phyloP scores from a whole-genome alignment of 2,797 vertebrate species.

The Helicolenus hilgendorfi region DNA sequence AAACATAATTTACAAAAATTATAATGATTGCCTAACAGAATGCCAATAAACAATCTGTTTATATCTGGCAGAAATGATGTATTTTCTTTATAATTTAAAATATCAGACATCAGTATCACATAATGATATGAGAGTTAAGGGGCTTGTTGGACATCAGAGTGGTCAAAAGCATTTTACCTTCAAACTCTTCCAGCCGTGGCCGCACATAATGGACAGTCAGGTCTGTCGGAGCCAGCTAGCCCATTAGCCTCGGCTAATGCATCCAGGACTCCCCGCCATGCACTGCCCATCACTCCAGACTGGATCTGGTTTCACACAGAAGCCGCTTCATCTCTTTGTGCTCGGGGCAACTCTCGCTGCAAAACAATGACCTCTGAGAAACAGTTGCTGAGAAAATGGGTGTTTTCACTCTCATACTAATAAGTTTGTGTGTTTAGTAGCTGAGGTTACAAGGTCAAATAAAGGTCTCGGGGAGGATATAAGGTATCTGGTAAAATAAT shows the following conservation, averaged over 20 bases:
- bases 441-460: constrained; percentile 2
- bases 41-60: not conserved
- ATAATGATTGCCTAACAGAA: not conserved
- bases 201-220: constrained; percentile 81
- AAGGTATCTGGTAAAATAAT: not conserved
- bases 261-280: constrained; percentile 62
- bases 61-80: not conserved
- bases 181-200: constrained; percentile 52
- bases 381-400: constrained; percentile 15
- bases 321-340: constrained; percentile 59
- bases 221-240: constrained; percentile 79
- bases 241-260: constrained; percentile 85
- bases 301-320: constrained; percentile 80
- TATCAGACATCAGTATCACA: not conserved
- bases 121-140: constrained; percentile 3
- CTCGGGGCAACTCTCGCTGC: constrained; percentile 27
- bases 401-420: constrained; percentile 3
- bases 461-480: not conserved
- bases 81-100: not conserved
- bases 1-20: not conserved
- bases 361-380: constrained; percentile 55
- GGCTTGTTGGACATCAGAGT: constrained; percentile 33
- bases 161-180: constrained; percentile 57
- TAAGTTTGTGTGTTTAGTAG: not conserved
- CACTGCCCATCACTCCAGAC: constrained; percentile 73